phyloP scores from a whole-genome alignment of 2,888 invertebrate species.

The Operophtera brumata region DNA sequence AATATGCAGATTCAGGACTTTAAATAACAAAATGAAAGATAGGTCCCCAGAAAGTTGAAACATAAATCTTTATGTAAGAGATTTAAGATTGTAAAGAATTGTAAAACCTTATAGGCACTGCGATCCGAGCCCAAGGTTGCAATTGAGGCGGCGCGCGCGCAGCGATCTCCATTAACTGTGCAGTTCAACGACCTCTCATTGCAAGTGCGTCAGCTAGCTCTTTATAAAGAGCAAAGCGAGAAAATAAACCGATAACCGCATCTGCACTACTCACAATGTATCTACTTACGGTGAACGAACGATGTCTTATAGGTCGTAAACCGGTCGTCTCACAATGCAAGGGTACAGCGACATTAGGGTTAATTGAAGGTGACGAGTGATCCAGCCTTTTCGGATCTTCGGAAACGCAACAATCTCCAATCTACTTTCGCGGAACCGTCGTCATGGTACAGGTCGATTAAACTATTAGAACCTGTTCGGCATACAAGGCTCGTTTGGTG shows the following conservation, averaged over 20 bases:
- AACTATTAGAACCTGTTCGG: constrained; percentile 48
- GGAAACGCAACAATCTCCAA: constrained; percentile 27
- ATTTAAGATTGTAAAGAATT: too few species aligned
- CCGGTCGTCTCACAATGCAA: constrained; percentile 58
- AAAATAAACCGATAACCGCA: constrained; percentile 75
- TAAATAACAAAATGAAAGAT: too few species aligned
- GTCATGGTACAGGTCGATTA: constrained; percentile 37
- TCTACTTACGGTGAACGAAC: constrained; percentile 63
- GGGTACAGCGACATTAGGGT: constrained; percentile 52
- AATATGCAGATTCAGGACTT: too few species aligned
- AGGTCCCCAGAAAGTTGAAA: neutral
- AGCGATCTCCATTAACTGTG: constrained; percentile 54
- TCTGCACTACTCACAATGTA: constrained; percentile 59
- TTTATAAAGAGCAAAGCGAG: constrained; percentile 75
- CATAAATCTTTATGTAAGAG: neutral
- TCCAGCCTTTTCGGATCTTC: constrained; percentile 28
- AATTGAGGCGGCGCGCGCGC: constrained; percentile 58
- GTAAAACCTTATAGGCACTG: constrained; percentile 25
- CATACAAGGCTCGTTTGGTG: constrained; percentile 43
- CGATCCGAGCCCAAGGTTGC: constrained; percentile 53
- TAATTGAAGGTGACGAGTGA: constrained; percentile 50
- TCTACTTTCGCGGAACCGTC: constrained; percentile 25
- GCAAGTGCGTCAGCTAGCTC: constrained; percentile 72
- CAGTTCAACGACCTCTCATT: constrained; percentile 64
- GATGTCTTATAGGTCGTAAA: constrained; percentile 63